Evolutionary conservation across 2,797 vertebrate species (phyloP), one percentile per base, ranked within the genome.

Genomic region (Epinephelus malabaricus): DNA sequence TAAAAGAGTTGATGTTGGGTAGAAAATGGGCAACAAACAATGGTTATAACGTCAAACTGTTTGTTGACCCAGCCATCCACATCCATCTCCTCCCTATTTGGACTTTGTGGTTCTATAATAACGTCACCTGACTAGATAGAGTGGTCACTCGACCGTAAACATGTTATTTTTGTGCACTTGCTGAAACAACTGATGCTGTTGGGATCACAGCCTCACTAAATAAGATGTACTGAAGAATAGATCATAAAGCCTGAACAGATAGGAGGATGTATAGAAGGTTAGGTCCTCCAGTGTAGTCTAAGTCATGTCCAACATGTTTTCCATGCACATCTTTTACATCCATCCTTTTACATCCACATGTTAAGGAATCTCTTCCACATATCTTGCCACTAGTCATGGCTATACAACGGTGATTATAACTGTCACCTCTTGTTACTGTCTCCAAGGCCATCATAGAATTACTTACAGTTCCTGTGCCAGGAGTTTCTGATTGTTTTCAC

Each of bases 401-500:
- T 77, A 73, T 86, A 82, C 85, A 84, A 77, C 54, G 53, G 69
- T 81, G 89, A 93, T 92, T 93, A 85, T 73, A 89, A 71, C 86
- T 88, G 91, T 93, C 93, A 88, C 82, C 82, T 90, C 86, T 87
- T 18, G 78, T 94, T 92, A 90, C 30, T 2, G 69, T 91, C 89
- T 91, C 65, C 76, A 79, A 83, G 85, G 73, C 86, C 83, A 86
- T 92, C 90, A 88, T 73, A 79, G 85, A 93, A 85, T 90, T 85
- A 88, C 85, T 80, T 78, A 69, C 80, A 69, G 77, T 72, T 77
- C 84, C 77, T 12, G 65, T 47, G 90, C 89, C 92, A 93, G 86
- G 58, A 83, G 51, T 82, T 88, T 83, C 87, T 89, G 91, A 92
- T 88, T 92, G 90, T 90, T 92, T 91, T 92, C 73, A 79, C 84